Percentiles rank a stretch among this genome's conserved stretches.
Conservation (phyloP, 1,140 invertebrate species). For the Macrocentrus cingulum region DNA sequence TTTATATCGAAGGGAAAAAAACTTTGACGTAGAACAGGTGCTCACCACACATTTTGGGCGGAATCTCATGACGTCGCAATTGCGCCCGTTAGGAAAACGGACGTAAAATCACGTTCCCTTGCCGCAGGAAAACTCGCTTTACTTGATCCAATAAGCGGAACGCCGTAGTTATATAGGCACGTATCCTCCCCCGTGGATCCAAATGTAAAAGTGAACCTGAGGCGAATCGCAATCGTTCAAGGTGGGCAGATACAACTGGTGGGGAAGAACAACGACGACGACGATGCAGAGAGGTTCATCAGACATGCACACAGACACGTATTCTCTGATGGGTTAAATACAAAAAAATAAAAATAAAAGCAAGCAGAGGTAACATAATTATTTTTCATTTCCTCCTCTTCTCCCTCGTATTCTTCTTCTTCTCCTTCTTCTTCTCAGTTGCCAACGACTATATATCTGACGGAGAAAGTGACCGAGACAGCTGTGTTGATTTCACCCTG, state of each 20-base stretch:
- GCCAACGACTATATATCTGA: neutral
- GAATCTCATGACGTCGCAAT: slow-evolving; percentile 54
- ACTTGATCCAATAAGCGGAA: slow-evolving; percentile 59
- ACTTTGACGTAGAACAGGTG: slow-evolving; percentile 31
- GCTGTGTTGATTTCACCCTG: neutral
- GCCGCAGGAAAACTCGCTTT: slow-evolving; percentile 52
- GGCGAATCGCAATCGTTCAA: slow-evolving; percentile 25
- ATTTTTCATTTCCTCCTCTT: slow-evolving; percentile 21
- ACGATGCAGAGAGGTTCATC: slow-evolving; percentile 4
- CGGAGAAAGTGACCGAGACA: slow-evolving; percentile 53
- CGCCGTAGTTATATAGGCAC: slow-evolving; percentile 58
- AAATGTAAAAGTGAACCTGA: slow-evolving; percentile 6
- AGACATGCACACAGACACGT: neutral
- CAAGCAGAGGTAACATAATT: slow-evolving; percentile 20
- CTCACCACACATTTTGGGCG: slow-evolving; percentile 57
- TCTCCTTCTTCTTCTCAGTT: slow-evolving; percentile 18
- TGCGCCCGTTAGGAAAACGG: slow-evolving; percentile 45
- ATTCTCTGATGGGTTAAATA: too few species aligned
- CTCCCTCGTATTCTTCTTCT: slow-evolving; percentile 15
- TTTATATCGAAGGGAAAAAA: slow-evolving; percentile 30
- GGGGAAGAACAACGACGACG: neutral
- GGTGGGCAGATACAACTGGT: slow-evolving; percentile 19
- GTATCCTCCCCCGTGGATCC: slow-evolving; percentile 46
- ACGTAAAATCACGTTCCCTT: slow-evolving; percentile 50
- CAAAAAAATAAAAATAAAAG: slow-evolving; percentile 13